Base-by-base conservation (phyloP, 2,888 invertebrate genomes). In the Carpatolechia fugitivella region DNA sequence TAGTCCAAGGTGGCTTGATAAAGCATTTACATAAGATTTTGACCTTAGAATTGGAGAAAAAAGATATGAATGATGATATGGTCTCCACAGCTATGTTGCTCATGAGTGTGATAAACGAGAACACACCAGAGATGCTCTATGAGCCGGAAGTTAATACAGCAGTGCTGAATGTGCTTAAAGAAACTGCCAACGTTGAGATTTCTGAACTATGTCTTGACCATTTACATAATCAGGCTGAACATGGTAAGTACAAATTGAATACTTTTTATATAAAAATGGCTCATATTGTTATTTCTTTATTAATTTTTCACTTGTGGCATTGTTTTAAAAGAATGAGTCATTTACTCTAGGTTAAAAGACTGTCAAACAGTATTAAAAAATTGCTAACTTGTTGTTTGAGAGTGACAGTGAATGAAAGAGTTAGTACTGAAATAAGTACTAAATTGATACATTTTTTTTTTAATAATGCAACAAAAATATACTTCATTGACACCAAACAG, bases 131-230 rank as follows among this genome's bases (percentile, higher is more conserved):
- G 70, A 76, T 92, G 50, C 82, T 92, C 66, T 91, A 91, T 64
- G 90, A 91, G 49, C 82, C 90, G 4, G 80, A 89, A 44, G 76
- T 94, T 1, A 93, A 92, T 60, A 88, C 85, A 56, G 81, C 91
- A 44, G 84, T 96, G 29, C 91, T 95, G 2, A 90, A 92, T 60
- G 92, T 95, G 51, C 79, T 95, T 55, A 88, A 86, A 57, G 91
- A 91, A 55, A 94, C 95, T 0, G 89, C 92, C 18, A 94, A 93
- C 71, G 91, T 94, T 29, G 95, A 95, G 73, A 90, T 95, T 61
- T 94, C 94, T 4, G 94, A 95, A 75, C 83, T 94, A 72, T 95
- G 95, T 79, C 90, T 96, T 63, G 95, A 96, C 69, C 91, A 95
- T 69, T 87, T 96, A 62, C 93, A 94, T 76, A 91, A 92, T 56